Conservation (phyloP, 2,888 invertebrate species). For the Machimus atricapillus region DNA sequence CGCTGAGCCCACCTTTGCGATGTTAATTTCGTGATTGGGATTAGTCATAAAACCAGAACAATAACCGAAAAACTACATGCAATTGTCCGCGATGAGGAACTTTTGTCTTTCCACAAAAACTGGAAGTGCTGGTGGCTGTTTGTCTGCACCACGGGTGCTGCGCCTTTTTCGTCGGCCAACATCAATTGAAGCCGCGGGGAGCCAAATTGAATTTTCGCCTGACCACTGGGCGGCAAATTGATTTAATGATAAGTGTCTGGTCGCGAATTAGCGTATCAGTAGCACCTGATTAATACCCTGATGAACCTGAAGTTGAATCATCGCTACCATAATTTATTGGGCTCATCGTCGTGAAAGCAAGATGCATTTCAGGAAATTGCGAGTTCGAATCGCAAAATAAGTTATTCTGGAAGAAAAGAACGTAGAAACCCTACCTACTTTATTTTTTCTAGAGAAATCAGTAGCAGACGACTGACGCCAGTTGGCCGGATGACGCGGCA, state of each 20-base stretch:
- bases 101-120: background rate
- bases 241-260: slow-evolving; percentile 29
- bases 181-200: background rate
- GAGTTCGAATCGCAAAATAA: background rate
- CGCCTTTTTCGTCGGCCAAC: background rate
- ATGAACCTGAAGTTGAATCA: slow-evolving; percentile 1
- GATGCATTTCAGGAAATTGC: background rate
- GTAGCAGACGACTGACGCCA: background rate
- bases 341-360: background rate
- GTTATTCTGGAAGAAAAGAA: background rate
- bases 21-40: background rate
- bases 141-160: background rate
- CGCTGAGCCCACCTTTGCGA: background rate
- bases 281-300: slow-evolving; percentile 24
- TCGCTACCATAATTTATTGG: background rate
- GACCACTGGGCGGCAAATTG: slow-evolving; percentile 14
- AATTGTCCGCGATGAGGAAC: background rate
- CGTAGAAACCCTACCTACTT: background rate
- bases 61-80: background rate
- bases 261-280: slow-evolving; percentile 7
- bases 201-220: slow-evolving; percentile 25
- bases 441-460: background rate
- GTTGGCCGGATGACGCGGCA: background rate
- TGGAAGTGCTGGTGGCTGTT: background rate
- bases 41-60: background rate